Conservation (phyloP, 2,888 invertebrate species). For the Bruchidius siliquastri region DNA sequence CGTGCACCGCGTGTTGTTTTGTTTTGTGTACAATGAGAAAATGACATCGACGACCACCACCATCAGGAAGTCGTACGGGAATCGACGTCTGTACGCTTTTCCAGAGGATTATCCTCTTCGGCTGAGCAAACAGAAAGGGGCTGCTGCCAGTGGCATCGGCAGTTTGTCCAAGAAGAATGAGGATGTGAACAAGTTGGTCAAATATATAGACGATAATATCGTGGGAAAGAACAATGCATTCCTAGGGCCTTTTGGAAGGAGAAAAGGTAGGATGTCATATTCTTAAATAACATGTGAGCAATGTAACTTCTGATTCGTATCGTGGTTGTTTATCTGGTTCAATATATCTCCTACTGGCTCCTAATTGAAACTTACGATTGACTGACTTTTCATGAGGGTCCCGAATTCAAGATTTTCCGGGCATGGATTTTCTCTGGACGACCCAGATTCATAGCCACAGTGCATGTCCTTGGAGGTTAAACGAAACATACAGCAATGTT, state of each 20-base stretch:
- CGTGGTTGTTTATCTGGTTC: too few species aligned
- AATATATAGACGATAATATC: constrained; percentile 75
- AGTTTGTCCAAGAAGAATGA: constrained; percentile 53
- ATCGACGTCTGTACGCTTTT: constrained; percentile 44
- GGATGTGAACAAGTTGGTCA: constrained; percentile 66
- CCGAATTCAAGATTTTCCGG: too few species aligned
- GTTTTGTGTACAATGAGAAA: constrained; percentile 29
- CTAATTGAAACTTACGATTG: too few species aligned
- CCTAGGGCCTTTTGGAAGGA: constrained; percentile 75
- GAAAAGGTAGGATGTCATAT: constrained; percentile 61
- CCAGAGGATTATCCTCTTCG: constrained; percentile 46
- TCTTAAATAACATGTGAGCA: background rate
- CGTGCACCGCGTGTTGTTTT: background rate
- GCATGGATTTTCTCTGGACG: too few species aligned
- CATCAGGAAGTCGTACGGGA: constrained; percentile 46
- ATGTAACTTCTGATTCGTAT: too few species aligned
- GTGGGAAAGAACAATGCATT: constrained; percentile 78
- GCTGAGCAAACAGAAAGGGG: constrained; percentile 41
- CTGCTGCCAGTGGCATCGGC: constrained; percentile 16
- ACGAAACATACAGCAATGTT: too few species aligned
- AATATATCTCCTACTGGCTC: too few species aligned
- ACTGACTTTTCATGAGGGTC: too few species aligned
- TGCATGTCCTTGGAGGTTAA: too few species aligned
- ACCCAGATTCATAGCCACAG: too few species aligned
- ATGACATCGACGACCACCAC: constrained; percentile 45